A percentile compares a stretch with the other conserved stretches of the same genome.
Evolutionary conservation across 2,888 invertebrate species (phyloP).

Genomic region (Mesorhabditis belari): DNA sequence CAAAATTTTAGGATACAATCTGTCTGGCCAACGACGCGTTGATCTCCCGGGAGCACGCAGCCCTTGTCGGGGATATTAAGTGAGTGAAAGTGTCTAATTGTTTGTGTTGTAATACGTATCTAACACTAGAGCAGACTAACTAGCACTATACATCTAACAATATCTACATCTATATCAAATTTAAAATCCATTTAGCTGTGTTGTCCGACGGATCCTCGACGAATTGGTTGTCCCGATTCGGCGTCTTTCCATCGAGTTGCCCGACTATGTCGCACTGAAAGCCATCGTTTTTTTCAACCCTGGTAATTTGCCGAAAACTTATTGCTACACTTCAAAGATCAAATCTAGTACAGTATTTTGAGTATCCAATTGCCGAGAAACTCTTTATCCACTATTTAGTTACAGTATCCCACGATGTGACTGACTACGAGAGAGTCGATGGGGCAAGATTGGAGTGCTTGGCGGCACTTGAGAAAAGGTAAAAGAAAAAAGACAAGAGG

Average conservation of each 20-base stretch:
- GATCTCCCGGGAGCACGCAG: conserved; percentile 31
- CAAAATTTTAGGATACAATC: conserved; percentile 22
- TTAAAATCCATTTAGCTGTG: conserved; percentile 68
- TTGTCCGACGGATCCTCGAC: conserved; percentile 86
- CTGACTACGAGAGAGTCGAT: conserved; percentile 20
- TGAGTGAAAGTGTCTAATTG: conserved; percentile 18
- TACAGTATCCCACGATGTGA: conserved; percentile 17
- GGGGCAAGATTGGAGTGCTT: conserved; percentile 24
- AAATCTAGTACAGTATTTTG: neutral
- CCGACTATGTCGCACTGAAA: conserved; percentile 93
- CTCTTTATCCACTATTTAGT: neutral
- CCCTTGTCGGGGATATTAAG: conserved; percentile 40
- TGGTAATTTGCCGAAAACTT: no score
- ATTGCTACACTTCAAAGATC: neutral
- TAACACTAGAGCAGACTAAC: no score
- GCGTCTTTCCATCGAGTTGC: conserved; percentile 89
- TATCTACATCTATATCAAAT: neutral
- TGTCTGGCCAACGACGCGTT: conserved; percentile 42
- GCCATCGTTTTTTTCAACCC: conserved; percentile 97
- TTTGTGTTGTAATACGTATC: no score
- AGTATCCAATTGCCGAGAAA: neutral
- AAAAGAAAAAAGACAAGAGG: no score
- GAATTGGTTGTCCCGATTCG: conserved; percentile 87
- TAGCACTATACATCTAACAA: no score
- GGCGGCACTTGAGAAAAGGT: neutral